Evolutionary conservation across 2,797 vertebrate species (phyloP), one percentile per base, ranked within the genome.

Genomic region (Clamator glandarius): DNA sequence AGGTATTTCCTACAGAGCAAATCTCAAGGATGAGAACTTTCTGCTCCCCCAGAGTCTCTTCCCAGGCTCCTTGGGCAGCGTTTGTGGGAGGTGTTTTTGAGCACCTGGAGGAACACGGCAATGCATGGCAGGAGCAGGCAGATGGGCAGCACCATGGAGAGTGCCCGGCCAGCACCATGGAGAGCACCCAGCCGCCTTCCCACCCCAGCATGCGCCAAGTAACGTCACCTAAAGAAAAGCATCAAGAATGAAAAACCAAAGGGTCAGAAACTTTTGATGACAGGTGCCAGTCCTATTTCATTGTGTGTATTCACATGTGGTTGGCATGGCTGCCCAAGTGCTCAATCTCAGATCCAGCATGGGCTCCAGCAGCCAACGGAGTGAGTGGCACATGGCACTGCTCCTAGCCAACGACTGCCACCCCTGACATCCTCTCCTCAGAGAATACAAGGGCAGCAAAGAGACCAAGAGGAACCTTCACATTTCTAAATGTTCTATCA

Each of bases 241-340:
- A 44, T 4, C 33, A 8, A 35, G 5, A 31, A 39, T 2, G 33
- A 8, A 9, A 25, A 59, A 9, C 6, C 5, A 8, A 31, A 13
- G 4, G 7, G 4, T 8, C 2, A 2, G 61, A 36, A 67, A 17
- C 4, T 1, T 2, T 1, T 5, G 26, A 25, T 51, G 31, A 33
- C 54, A 2, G 3, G 6, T 3, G 14, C 31, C 2, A 24, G 6
- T 21, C 15, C 25, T 16, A 3, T 42, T 26, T 6, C 16, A 29
- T 13, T 2, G 1, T 6, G 11, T 1, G 2, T 5, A 4, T 24
- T 12, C 5, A 23, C 2, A 24, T 8, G 36, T 3, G 1, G n/a
- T 35, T 15, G 12, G 18, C 39, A 33, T 12, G 4, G 29, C 42
- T 33, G 16, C 29, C 29, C 33, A n/a, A 2, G 29, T 4, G 12